Base-by-base conservation (phyloP, 1,140 invertebrate species). In the Pteromalus puparum region DNA sequence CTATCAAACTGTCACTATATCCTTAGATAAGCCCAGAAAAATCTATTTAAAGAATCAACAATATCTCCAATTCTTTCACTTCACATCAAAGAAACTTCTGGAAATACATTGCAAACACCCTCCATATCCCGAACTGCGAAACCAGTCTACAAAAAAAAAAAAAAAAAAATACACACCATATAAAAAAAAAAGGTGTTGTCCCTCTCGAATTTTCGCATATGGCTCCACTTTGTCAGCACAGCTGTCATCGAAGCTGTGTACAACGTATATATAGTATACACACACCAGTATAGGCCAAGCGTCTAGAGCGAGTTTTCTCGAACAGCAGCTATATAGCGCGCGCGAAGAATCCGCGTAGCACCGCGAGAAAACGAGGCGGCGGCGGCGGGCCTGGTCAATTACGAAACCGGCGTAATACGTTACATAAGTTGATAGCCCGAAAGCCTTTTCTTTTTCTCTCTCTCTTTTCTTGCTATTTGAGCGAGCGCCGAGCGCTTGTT, bases 401-500 rank as follows among this genome's bases (percentile, higher is more conserved):
- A 85, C 87, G 88, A 89, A 89, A 89, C 83, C 15, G 15, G 68
- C 84, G 88, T 88, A 87, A 88, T 87, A 75, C 86, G 81, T 89
- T 89, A 87, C 86, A 87, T 89, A 89, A 89, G 79, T 85, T 86
- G 72, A 87, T 87, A 87, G 80, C 30, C 72, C 79, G 7, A 53
- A 18, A 70, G 15, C 79, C 18, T 10, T n/a, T 46, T 72, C 28
- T 28, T 28, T 30, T 72, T 72, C 0, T 79, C 65, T 67, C 48
- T 74, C 80, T 53, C 46, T 53, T 48, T 81, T 26, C 48, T n/a
- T 74, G 15, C 30, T 61, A 1, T 38, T 73, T 12, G 61, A 34
- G 30, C 24, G 67, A 68, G 67, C 24, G n/a, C n/a, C n/a, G n/a
- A 42, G 38, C 38, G 38, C 38, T 42, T 42, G 38, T 42, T 42